Base-by-base conservation (phyloP, 2,797 vertebrate genomes). In the Bovichtus diacanthus region DNA sequence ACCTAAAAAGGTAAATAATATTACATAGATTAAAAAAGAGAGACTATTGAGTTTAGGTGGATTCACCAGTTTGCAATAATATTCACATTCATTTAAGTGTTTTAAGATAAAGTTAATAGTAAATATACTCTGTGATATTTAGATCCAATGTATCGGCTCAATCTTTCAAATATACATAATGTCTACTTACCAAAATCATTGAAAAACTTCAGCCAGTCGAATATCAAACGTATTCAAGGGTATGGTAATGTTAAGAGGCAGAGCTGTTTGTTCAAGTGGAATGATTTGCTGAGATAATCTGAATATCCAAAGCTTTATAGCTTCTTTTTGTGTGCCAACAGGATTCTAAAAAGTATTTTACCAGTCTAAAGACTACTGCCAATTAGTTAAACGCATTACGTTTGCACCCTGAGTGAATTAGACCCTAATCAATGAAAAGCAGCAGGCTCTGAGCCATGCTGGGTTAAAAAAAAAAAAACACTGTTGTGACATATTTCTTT, bases 201-300 rank as follows among this genome's bases (percentile, higher is more conserved):
- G 29, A n/a, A 46, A 6, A 72, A 76, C 4, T 12, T 43, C 16
- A 36, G 16, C 4, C 23, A 27, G 43, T 71, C 19, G 66, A 66
- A 74, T 44, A 67, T 27, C 5, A 27, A n/a, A 27, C 51, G 29
- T 18, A 75, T 60, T 73, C 36, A 76, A 65, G 75, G 12, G n/a
- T 69, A 54, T 51, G 41, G 21, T 63, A 46, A 34, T 49, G 19
- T 12, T 64, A 41, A 65, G 18, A 81, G 63, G 43, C 60, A 49
- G 59, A 16, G 12, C 27, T 43, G 21, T 66, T 68, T 76, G 62
- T 64, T 74, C 15, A 41, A 75, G 50, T 64, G 19, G 38, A 76
- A 71, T 46, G 13, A 64, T 71, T 76, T 80, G 38, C 47, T 61
- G 44, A 81, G 25, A 73, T 70, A 39, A 70, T 72, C 43, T 82